Conservation (phyloP, 2,888 invertebrate genomes). For the Bombylius discolor region DNA sequence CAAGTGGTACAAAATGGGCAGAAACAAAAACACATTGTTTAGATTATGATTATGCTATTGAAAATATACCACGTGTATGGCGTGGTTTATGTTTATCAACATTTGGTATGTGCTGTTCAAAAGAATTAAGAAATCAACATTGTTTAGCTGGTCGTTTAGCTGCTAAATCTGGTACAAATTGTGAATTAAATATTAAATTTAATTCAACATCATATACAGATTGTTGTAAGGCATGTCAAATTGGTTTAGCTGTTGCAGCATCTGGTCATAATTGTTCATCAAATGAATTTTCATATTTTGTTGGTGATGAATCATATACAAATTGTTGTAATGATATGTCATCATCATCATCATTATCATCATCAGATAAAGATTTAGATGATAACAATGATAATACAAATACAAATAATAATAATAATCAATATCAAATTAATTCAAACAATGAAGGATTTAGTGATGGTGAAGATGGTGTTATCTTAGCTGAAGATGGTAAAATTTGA, state of each 20-base stretch:
- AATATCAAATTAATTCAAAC: background rate
- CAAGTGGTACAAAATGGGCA: conserved; percentile 40
- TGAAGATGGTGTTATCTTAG: conserved; percentile 1
- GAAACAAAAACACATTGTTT: conserved; percentile 38
- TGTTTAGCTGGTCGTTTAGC: conserved; percentile 29
- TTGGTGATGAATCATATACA: conserved; percentile 43
- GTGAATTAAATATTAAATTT: conserved; percentile 17
- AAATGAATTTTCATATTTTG: conserved; percentile 34
- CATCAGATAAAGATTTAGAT: background rate
- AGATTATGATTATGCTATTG: conserved; percentile 39
- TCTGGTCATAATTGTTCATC: conserved; percentile 42
- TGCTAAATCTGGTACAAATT: conserved; percentile 26
- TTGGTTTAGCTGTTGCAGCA: conserved; percentile 46
- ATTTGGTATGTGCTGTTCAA: conserved; percentile 50
- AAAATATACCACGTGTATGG: conserved; percentile 42
- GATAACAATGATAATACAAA: background rate
- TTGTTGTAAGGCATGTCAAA: conserved; percentile 51
- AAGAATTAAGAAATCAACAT: conserved; percentile 35
- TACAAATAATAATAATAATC: background rate
- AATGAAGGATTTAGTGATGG: background rate
- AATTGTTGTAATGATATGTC: conserved; percentile 42
- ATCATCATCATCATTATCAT: background rate
- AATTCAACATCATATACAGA: conserved; percentile 34
- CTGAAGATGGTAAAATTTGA: conserved; percentile 10
- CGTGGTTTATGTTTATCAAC: conserved; percentile 49